phyloP scores from a whole-genome alignment of 2,113 vertebrate species.

The Larimichthys polyactis region DNA sequence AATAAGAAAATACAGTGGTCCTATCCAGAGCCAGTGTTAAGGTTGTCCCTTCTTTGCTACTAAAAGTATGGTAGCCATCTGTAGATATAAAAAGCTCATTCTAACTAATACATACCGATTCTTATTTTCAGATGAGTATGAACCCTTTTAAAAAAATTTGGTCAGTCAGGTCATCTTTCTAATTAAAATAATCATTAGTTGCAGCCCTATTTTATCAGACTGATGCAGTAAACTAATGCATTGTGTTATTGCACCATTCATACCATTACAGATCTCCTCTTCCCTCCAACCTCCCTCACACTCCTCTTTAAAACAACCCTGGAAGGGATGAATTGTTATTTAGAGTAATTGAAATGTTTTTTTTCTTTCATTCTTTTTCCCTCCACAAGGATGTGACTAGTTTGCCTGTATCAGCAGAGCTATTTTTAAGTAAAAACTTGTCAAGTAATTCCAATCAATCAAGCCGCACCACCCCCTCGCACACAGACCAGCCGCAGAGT shows the following conservation, averaged over 20 bases:
- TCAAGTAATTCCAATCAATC: conserved; percentile 54
- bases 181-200: neutral
- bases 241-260: conserved; percentile 15
- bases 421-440: conserved; percentile 49
- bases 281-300: neutral
- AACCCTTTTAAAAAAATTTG: no score
- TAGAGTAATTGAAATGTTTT: conserved; percentile 18
- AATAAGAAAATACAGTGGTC: no score
- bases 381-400: neutral
- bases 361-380: neutral
- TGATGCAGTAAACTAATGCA: conserved; percentile 5
- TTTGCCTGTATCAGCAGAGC: conserved; percentile 44
- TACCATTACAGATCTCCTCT: neutral
- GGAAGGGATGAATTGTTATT: conserved; percentile 15
- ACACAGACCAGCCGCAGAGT: conserved; percentile 30
- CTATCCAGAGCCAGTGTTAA: no score
- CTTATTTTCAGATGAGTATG: no score
- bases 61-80: no score
- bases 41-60: no score
- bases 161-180: fast-evolving
- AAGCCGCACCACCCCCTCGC: conserved; percentile 21
- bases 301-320: conserved; percentile 19
- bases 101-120: no score
- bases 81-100: no score
- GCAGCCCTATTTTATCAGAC: neutral